Percentiles rank a stretch among this genome's conserved stretches.
phyloP scores from a whole-genome alignment of 1,140 invertebrate species.

The Diploscapter pachys region DNA sequence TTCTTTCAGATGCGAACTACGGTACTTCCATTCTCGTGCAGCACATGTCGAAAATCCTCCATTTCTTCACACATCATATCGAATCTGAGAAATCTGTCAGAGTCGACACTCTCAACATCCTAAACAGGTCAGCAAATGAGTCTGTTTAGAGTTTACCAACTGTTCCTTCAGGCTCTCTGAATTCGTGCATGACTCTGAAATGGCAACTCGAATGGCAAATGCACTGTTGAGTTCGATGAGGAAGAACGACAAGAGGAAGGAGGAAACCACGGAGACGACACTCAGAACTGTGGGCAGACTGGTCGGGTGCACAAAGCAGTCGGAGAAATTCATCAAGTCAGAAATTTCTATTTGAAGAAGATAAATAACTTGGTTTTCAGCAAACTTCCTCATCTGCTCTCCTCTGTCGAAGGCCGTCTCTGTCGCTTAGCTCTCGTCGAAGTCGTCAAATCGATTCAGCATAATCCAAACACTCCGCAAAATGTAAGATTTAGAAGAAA shows the following conservation, averaged over 20 bases:
- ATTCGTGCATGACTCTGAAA: constrained; percentile 19
- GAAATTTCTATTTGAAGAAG: background rate
- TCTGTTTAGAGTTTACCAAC: constrained; percentile 1
- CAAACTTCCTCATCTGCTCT: constrained; percentile 17
- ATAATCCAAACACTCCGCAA: constrained; percentile 1
- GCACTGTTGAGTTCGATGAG: constrained; percentile 8
- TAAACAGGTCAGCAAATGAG: background rate
- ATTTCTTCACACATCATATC: constrained; percentile 22
- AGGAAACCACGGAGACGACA: constrained; percentile 18
- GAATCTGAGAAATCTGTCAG: constrained; percentile 12
- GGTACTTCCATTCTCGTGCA: constrained; percentile 19
- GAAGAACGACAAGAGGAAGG: constrained; percentile 1
- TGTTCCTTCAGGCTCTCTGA: constrained; percentile 14
- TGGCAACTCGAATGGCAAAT: constrained; percentile 14
- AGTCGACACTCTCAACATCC: background rate
- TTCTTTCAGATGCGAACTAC: constrained; percentile 15
- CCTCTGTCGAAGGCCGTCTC: constrained; percentile 14
- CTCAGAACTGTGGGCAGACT: constrained; percentile 22
- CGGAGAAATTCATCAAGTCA: constrained; percentile 6
- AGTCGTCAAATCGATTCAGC: constrained; percentile 18
- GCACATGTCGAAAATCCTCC: constrained; percentile 13
- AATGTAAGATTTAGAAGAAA: background rate
- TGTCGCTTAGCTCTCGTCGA: constrained; percentile 12
- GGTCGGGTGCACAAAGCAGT: constrained; percentile 3
- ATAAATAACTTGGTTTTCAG: background rate